A percentile compares a stretch with the other conserved stretches of the same genome.
phyloP scores from a whole-genome alignment of 2,888 invertebrate species.

The Chalcis sispes region DNA sequence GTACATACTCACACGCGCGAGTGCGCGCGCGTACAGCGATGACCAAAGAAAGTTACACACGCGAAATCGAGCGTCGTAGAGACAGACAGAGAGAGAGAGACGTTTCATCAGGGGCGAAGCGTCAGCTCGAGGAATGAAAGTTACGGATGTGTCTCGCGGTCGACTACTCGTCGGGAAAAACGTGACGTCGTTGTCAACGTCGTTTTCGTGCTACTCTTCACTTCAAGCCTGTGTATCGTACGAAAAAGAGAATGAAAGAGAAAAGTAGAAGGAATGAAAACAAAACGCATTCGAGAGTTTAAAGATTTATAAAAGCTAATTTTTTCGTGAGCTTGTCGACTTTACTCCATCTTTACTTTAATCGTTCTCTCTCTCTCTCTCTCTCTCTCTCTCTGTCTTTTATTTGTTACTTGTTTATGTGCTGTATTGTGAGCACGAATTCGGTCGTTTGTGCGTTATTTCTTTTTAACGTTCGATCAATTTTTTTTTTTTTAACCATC shows the following conservation, averaged over 20 bases:
- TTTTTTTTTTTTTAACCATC: no score
- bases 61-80: conserved; percentile 44
- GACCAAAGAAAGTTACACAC: conserved; percentile 49
- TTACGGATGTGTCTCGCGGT: conserved; percentile 42
- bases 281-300: no score
- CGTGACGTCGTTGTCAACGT: background rate
- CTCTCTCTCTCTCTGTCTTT: no score
- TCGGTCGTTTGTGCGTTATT: no score
- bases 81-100: background rate
- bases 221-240: background rate
- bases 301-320: no score
- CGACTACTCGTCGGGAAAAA: conserved; percentile 5
- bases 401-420: no score
- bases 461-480: no score
- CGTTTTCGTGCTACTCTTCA: no score
- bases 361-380: no score
- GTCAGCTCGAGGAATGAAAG: conserved; percentile 36
- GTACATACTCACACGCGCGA: conserved; percentile 19
- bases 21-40: background rate
- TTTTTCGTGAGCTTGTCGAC: no score
- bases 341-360: no score
- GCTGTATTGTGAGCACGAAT: no score
- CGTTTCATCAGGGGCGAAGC: background rate
- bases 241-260: background rate
- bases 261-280: background rate